Evolutionary conservation across 2,888 invertebrate genomes (phyloP).

Genomic region (Harpalus rufipes): DNA sequence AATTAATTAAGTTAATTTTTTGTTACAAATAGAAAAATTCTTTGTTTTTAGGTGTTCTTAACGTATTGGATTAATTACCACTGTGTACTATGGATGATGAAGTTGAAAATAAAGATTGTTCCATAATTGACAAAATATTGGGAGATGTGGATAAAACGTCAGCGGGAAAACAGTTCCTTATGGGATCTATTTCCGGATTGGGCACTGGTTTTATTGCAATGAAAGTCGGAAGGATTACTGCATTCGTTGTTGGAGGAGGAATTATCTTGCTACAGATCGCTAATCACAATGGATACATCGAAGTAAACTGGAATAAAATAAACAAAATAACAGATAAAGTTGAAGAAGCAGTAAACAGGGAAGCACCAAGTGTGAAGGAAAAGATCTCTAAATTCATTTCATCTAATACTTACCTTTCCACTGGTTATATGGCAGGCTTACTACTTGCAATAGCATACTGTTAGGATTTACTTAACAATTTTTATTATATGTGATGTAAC

Average conservation of each 20-base stretch:
- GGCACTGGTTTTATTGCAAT: conserved; percentile 90
- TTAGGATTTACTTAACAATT: conserved; percentile 69
- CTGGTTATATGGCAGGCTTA: conserved; percentile 93
- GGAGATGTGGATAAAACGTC: conserved; percentile 91
- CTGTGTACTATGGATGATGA: conserved; percentile 72
- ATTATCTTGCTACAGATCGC: conserved; percentile 94
- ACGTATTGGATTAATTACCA: no score
- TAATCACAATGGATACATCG: conserved; percentile 95
- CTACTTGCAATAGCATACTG: conserved; percentile 89
- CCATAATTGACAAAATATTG: conserved; percentile 86
- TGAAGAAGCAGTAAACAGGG: conserved; percentile 87
- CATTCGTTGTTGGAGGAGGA: conserved; percentile 93
- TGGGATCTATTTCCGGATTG: conserved; percentile 95
- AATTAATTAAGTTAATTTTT: no score
- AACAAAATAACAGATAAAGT: conserved; percentile 90
- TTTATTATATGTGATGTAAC: no score
- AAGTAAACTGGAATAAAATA: conserved; percentile 94
- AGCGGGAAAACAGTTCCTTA: conserved; percentile 90
- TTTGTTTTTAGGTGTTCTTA: no score
- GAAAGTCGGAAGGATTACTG: conserved; percentile 95
- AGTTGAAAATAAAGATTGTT: conserved; percentile 81
- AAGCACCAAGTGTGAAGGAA: conserved; percentile 87
- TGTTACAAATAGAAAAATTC: no score
- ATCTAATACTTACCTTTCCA: conserved; percentile 87
- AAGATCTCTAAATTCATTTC: conserved; percentile 88